Conservation (phyloP, 2,113 vertebrate species). For the Saccopteryx bilineata region DNA sequence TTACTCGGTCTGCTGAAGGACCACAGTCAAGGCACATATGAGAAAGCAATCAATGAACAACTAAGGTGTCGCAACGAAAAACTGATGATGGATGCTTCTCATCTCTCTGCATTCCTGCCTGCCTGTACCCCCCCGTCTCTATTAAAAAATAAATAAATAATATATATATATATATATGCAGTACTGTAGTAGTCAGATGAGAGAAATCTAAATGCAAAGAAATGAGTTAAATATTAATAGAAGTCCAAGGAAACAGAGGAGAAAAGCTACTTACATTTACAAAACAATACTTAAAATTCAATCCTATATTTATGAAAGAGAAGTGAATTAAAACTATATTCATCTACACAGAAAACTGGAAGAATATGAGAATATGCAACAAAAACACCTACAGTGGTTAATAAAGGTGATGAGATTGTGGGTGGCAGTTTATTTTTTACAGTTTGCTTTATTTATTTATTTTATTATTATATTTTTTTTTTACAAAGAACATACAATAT, state of each 20-base stretch:
- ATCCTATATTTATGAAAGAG: neutral
- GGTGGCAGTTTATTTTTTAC: neutral
- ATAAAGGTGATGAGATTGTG: neutral
- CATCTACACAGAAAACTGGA: neutral
- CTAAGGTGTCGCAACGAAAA: too few species aligned
- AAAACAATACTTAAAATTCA: slow-evolving; percentile 26
- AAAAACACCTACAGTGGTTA: neutral
- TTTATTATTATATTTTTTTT: neutral
- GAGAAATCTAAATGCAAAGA: neutral
- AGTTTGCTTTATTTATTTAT: neutral
- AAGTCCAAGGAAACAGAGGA: neutral
- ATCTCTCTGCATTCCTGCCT: too few species aligned
- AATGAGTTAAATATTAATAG: neutral
- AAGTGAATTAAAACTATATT: slow-evolving; percentile 7
- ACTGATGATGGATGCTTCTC: too few species aligned
- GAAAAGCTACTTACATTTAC: neutral
- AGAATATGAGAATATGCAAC: neutral
- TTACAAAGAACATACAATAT: neutral
- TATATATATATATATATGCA: neutral
- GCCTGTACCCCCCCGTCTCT: too few species aligned
- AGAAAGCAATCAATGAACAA: too few species aligned
- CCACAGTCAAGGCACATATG: too few species aligned
- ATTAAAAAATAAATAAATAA: too few species aligned
- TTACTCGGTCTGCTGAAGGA: too few species aligned
- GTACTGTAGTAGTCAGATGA: neutral